phyloP scores from a whole-genome alignment of 2,113 vertebrate species.

The Lonchura striata region DNA sequence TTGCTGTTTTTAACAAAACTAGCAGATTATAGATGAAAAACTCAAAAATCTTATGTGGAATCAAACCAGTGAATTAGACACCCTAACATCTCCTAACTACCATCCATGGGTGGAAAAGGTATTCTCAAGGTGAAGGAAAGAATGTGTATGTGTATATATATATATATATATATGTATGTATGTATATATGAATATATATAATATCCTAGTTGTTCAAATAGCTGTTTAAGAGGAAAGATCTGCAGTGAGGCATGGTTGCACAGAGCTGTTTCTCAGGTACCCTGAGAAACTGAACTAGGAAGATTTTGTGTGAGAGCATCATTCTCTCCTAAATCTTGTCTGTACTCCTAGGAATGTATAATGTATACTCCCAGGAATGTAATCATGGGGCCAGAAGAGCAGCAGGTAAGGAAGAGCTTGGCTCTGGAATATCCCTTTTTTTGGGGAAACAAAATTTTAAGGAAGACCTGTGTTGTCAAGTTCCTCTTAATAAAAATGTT shows the following conservation, averaged over 20 bases:
- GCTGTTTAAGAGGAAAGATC: not conserved
- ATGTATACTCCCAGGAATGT: too few species aligned
- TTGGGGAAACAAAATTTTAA: not conserved
- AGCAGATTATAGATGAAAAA: not conserved
- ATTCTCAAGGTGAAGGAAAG: not conserved
- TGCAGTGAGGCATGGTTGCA: not conserved
- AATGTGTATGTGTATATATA: accelerated
- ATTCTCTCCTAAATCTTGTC: not conserved
- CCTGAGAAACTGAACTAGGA: not conserved
- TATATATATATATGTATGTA: accelerated
- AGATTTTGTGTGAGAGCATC: not conserved
- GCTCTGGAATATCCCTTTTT: not conserved
- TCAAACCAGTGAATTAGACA: not conserved
- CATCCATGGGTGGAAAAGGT: not conserved
- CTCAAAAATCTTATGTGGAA: not conserved
- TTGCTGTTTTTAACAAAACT: not conserved
- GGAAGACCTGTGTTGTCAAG: not conserved
- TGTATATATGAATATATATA: not conserved
- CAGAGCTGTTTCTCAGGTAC: not conserved
- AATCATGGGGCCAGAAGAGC: not conserved
- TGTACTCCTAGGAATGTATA: not conserved
- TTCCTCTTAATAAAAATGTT: not conserved
- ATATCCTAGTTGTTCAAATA: not conserved
- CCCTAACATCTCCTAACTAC: not conserved
- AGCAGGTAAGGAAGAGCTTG: not conserved